Conservation (phyloP, 1,140 invertebrate genomes). For the Apocrypta bakeri region DNA sequence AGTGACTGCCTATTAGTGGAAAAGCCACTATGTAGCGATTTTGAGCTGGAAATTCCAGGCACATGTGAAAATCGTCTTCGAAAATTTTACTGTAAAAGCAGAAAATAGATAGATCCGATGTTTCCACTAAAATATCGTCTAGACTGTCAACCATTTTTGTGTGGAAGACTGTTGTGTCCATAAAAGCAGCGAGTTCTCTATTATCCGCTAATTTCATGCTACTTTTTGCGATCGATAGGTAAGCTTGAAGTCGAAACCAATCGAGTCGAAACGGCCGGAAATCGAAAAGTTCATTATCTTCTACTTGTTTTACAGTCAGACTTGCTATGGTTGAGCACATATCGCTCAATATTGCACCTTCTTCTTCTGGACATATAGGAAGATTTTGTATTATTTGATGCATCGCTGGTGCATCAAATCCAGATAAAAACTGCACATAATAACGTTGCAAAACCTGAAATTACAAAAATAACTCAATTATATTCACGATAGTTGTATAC, state of each 20-base stretch:
- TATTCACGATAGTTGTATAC: not conserved
- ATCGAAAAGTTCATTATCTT: slow-evolving; percentile 97
- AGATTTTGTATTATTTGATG: slow-evolving; percentile 94
- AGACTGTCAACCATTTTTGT: slow-evolving; percentile 98
- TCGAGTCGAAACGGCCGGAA: slow-evolving; percentile 95
- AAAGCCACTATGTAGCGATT: slow-evolving; percentile 98
- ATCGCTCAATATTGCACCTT: slow-evolving; percentile 94
- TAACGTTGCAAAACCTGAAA: slow-evolving; percentile 93
- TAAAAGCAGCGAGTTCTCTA: slow-evolving; percentile 88
- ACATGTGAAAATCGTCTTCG: slow-evolving; percentile 99
- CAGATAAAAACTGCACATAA: slow-evolving; percentile 96
- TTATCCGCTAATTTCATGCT: slow-evolving; percentile 90
- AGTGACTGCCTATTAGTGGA: slow-evolving; percentile 97
- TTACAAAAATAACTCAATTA: not conserved
- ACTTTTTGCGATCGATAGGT: slow-evolving; percentile 90
- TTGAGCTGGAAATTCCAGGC: slow-evolving; percentile 97
- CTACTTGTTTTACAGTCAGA: slow-evolving; percentile 95
- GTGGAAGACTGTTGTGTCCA: slow-evolving; percentile 98
- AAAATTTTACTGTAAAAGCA: slow-evolving; percentile 98
- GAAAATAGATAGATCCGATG: slow-evolving; percentile 97
- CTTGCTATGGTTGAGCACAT: slow-evolving; percentile 92
- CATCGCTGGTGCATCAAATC: slow-evolving; percentile 94
- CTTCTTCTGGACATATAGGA: slow-evolving; percentile 92
- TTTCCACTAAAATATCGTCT: slow-evolving; percentile 97
- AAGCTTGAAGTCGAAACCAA: slow-evolving; percentile 98